Percentiles rank a stretch among this genome's conserved stretches.
These are phyloP conservation scores for Amphiprion clarkii DNA, from an alignment of 2,797 vertebrate genomes.

Conservation along the genomic window DNA sequence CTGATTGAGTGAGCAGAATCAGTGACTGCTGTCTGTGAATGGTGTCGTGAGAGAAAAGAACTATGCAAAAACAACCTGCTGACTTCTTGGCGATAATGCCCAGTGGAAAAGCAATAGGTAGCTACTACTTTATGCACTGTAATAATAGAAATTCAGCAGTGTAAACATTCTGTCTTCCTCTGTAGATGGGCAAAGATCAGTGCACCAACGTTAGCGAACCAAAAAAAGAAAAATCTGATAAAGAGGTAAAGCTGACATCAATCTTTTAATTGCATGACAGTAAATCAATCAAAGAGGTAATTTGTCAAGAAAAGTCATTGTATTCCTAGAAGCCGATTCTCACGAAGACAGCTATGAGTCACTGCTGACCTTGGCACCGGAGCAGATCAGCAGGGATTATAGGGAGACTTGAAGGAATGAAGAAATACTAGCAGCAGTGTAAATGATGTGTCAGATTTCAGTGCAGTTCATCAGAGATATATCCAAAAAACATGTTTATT, in stretches of 20 bases:
- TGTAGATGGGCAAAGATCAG: not conserved
- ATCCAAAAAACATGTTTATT: not conserved
- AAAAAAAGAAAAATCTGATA: conserved; percentile 1
- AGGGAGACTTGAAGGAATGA: not conserved
- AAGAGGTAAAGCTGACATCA: conserved; percentile 8
- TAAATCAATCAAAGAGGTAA: conserved; percentile 27
- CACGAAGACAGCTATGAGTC: not conserved
- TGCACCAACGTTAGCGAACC: conserved; percentile 20
- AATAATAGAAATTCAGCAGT: not conserved
- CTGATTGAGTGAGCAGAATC: not conserved
- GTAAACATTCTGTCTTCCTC: not conserved
- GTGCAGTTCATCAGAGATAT: not conserved
- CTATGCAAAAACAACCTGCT: not conserved
- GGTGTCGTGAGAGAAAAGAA: not conserved
- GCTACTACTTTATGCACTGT: not conserved
- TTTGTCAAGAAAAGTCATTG: conserved; percentile 5
- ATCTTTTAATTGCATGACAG: conserved; percentile 8
- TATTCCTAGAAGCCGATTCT: not conserved
- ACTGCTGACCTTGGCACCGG: not conserved
- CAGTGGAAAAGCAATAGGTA: not conserved
- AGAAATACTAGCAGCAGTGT: not conserved
- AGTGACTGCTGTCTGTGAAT: not conserved
- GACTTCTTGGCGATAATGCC: not conserved
- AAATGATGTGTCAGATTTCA: not conserved
- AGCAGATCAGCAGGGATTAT: not conserved